These are phyloP conservation scores for Tamandua tetradactyla DNA, from an alignment of 2,797 vertebrate species.

Conservation along the genomic window DNA sequence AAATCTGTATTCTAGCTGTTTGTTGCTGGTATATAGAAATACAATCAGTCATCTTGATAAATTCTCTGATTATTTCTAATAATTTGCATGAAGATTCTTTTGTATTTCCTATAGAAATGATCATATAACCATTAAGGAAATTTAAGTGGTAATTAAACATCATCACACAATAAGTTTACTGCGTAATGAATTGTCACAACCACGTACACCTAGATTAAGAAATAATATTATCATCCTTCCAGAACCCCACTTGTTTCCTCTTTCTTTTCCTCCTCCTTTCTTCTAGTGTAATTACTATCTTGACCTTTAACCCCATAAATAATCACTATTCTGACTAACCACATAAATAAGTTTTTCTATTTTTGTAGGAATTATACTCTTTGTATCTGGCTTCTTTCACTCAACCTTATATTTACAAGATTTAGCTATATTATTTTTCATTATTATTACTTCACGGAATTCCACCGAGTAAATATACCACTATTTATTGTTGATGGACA, in stretches of 20 bases:
- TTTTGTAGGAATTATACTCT: background rate
- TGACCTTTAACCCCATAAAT: background rate
- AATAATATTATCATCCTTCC: background rate
- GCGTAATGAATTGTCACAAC: background rate
- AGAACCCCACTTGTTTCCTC: background rate
- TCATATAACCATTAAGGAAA: background rate
- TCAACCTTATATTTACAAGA: background rate
- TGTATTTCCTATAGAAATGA: background rate
- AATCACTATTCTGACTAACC: no score
- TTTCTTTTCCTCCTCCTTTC: background rate
- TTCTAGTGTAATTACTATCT: background rate
- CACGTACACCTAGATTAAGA: background rate
- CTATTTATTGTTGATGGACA: background rate
- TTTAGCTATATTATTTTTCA: background rate
- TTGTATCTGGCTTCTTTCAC: background rate
- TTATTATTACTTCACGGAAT: background rate
- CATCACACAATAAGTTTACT: background rate
- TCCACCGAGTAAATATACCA: background rate
- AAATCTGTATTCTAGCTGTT: background rate
- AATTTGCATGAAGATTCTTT: constrained; percentile 17
- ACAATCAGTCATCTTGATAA: background rate
- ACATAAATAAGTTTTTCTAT: background rate
- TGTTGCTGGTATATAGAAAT: background rate
- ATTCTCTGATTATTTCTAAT: background rate
- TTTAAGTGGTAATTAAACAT: background rate